Percentiles rank a stretch among this genome's conserved stretches.
phyloP scores from a whole-genome alignment of 2,888 invertebrate genomes.

The Andrena minutula region DNA sequence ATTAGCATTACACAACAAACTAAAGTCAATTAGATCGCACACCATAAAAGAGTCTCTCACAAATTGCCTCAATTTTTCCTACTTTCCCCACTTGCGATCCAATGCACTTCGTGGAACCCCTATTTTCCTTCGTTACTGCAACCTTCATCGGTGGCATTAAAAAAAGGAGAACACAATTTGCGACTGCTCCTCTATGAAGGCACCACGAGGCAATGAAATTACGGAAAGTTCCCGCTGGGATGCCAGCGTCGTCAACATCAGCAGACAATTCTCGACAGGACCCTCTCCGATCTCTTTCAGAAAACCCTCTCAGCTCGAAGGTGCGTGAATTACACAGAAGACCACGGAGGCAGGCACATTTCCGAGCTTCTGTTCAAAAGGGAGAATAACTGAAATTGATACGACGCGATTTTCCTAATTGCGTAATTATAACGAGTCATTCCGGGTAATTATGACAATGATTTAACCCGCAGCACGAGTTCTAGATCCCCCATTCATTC shows the following conservation, averaged over 20 bases:
- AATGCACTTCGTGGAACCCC: background rate
- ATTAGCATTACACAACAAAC: background rate
- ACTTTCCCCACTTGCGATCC: background rate
- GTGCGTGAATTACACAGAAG: background rate
- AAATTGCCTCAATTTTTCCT: background rate
- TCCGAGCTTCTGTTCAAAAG: background rate
- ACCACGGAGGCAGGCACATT: background rate
- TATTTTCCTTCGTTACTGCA: conserved; percentile 33
- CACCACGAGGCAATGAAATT: conserved; percentile 17
- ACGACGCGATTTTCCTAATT: background rate
- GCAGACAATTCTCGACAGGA: conserved; percentile 4
- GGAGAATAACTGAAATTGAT: background rate
- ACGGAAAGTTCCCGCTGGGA: background rate
- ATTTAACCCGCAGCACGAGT: background rate
- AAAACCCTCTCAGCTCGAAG: background rate
- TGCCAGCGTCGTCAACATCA: background rate
- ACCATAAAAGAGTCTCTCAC: background rate
- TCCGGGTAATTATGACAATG: conserved; percentile 10
- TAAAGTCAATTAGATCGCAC: background rate
- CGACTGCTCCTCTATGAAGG: conserved; percentile 4
- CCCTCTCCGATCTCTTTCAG: background rate
- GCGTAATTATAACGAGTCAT: background rate
- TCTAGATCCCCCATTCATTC: background rate
- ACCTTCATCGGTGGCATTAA: background rate
- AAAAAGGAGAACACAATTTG: conserved; percentile 17